Conservation (phyloP, 2,888 invertebrate genomes). For the Spisula solida region DNA sequence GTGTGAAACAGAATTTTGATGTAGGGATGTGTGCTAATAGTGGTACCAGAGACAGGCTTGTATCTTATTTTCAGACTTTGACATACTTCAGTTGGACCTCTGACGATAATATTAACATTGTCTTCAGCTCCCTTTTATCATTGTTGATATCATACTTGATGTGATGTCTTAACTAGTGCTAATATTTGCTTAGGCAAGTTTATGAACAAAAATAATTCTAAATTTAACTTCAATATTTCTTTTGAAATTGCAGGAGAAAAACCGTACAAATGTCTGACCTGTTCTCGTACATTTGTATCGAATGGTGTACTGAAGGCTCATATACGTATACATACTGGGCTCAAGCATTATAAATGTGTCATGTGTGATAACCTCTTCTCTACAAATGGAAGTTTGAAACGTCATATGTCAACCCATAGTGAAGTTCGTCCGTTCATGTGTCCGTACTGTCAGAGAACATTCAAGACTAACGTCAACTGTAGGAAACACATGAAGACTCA, state of each 20-base stretch:
- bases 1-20: too few relatives aligned
- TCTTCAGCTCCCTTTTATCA: too few relatives aligned
- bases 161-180: too few relatives aligned
- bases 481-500: conserved; percentile 91
- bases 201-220: too few relatives aligned
- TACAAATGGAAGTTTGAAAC: conserved; percentile 91
- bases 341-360: conserved; percentile 90
- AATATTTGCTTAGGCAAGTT: too few relatives aligned
- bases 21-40: too few relatives aligned
- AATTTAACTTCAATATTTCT: too few relatives aligned
- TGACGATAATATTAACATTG: too few relatives aligned
- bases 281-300: conserved; percentile 88
- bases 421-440: conserved; percentile 88
- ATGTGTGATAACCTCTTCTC: conserved; percentile 91
- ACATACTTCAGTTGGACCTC: too few relatives aligned
- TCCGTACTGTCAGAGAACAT: conserved; percentile 90
- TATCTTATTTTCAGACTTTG: too few relatives aligned
- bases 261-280: conserved; percentile 88
- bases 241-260: conserved; percentile 85
- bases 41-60: too few relatives aligned
- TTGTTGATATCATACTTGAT: too few relatives aligned
- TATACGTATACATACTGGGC: conserved; percentile 88
- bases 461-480: conserved; percentile 90
- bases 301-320: conserved; percentile 90
- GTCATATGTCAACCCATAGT: conserved; percentile 93